Evolutionary conservation across 2,797 vertebrate species (phyloP), one percentile per base, ranked within the genome.

Genomic region (Chaunax sp.): DNA sequence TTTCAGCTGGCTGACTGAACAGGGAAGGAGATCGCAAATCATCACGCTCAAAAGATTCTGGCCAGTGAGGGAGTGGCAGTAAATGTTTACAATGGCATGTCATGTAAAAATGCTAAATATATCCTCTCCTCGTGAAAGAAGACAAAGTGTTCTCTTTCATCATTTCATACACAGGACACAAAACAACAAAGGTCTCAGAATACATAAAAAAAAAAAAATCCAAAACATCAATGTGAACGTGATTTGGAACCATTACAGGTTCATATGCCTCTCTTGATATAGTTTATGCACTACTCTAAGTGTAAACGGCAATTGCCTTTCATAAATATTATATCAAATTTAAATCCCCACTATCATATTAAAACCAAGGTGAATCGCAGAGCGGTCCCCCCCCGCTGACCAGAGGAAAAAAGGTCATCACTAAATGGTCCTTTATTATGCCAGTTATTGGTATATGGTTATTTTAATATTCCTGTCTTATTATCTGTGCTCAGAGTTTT

Each of bases 101-200:
- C 78, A 72, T 84, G 84, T 87, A 86, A 91, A 91, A 89, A 84
- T 72, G 78, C 89, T 90, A 91, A 94, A 90, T 89, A 90, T 94
- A 93, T 37, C 80, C 64, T 60, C 49, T 23, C 77, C 81, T 75
- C 71, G 60, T 44, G 55, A 72, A 75, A 80, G 78, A 87, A 66
- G 80, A 84, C 80, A 73, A 64, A 61, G 75, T 75, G 72, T 83
- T 82, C 68, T 77, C 76, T 89, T 86, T 89, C 65, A 87, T 69
- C 40, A 23, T 69, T 35, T 35, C 53, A 54, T 61, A 64, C 15
- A 11, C 28, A 67, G 68, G 72, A 67, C 68, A 78, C 60, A 58
- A 84, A 82, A 77, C 78, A 79, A 74, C 75, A 41, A 72, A 65
- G 58, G 9, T 62, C 55, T 75, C 33, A 20, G 55, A 56, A 67